Evolutionary conservation across 2,888 invertebrate genomes (phyloP), one percentile per base, ranked within the genome.

Genomic region (Pachydiplax longipennis): DNA sequence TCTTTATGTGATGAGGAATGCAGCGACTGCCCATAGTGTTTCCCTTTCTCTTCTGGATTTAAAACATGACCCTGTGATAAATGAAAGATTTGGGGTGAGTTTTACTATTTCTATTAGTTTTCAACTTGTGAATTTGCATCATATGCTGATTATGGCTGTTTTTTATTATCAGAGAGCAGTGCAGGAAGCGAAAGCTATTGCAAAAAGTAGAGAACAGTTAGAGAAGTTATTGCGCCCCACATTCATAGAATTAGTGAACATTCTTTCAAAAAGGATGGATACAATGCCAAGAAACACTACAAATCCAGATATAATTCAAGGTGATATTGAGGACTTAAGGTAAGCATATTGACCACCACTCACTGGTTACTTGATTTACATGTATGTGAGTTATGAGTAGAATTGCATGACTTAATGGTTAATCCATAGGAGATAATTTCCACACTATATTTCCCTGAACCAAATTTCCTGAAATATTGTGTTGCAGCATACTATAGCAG

Each of bases 31-130:
- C 22, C 95, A 95, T 65, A 96, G 96, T 92, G 95, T 96, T 0
- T 94, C 95, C 8, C 93, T 96, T 18, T 96, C 95, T 93, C 93
- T 96, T 8, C 95, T 96, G 91, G 96, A 96, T 92, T 94, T 96
- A 65, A 95, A 95, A 90, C 95, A 96, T 91, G 95, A 96, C 92
- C 94, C 94, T 73, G 94, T 94, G 73, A 94, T 96, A 1, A 93
- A 93, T 25, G 92, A 93, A 31, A 93, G 94, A 1, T 95, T 95
- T 91, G 94, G 94, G 10, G 93, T 93, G 81, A 0, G 93, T 93
- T 10, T 48, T 44, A n/a, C n/a, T 12, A 53, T 31, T 82, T 82
- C 53, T 22, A 12, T 25, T 25, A 31, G 15, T 80, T 80, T 44
- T 25, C 31, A 25, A 25, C n/a, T 37, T 18, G 22, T 2, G 1